These are phyloP conservation scores for Oreotragus oreotragus DNA, from an alignment of 2,113 vertebrate species.

Conservation along the genomic window DNA sequence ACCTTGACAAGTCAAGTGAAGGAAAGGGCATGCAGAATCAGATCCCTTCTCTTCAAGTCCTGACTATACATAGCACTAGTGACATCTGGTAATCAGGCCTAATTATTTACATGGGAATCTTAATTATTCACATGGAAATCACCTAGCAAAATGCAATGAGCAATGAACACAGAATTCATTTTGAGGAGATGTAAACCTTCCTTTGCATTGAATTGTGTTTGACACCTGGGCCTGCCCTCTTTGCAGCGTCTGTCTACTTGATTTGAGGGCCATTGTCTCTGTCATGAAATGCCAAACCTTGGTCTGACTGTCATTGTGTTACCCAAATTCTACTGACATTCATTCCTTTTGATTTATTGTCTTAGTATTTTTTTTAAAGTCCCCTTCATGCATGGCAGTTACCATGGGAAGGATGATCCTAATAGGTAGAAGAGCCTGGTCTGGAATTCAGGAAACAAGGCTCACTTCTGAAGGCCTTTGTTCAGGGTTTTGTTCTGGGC, in stretches of 20 bases:
- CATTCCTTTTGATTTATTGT: neutral
- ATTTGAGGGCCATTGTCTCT: neutral
- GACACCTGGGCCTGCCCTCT: neutral
- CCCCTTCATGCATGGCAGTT: neutral
- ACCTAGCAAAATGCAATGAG: neutral
- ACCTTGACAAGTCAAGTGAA: neutral
- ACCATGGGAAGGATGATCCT: neutral
- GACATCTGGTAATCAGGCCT: neutral
- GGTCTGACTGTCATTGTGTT: neutral
- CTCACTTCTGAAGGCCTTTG: neutral
- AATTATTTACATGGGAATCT: neutral
- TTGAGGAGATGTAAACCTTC: neutral
- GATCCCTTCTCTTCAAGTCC: neutral
- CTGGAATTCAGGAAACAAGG: neutral
- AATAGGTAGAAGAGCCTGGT: neutral
- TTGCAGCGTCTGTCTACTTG: neutral
- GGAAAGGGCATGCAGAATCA: neutral
- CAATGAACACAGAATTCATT: neutral
- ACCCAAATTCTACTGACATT: neutral
- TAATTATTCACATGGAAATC: neutral
- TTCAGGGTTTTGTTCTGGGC: neutral
- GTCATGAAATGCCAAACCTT: neutral
- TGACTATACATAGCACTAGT: neutral
- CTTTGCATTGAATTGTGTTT: neutral
- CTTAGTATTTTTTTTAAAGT: neutral